phyloP scores from a whole-genome alignment of 2,888 invertebrate genomes.

The Craniophora ligustri region DNA sequence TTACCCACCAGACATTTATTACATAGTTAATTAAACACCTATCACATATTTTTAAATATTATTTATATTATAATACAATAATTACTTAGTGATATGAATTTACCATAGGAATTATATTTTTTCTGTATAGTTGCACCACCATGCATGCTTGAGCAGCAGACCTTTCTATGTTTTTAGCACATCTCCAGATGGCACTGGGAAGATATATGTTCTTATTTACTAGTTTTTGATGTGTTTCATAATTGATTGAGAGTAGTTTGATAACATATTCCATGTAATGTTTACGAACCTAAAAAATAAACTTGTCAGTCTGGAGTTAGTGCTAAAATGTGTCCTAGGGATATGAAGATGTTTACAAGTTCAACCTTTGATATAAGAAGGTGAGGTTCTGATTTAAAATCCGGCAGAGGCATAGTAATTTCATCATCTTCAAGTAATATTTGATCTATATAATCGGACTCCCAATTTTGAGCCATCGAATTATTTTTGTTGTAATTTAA shows the following conservation, averaged over 20 bases:
- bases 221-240: constrained; percentile 78
- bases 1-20: too few relatives aligned
- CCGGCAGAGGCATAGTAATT: constrained; percentile 73
- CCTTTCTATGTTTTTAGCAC: constrained; percentile 81
- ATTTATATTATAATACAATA: too few relatives aligned
- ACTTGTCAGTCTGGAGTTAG: neutral
- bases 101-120: constrained; percentile 76
- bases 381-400: constrained; percentile 78
- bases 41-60: too few relatives aligned
- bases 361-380: constrained; percentile 81
- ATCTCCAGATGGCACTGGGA: constrained; percentile 84
- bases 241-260: constrained; percentile 77
- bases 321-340: too few relatives aligned
- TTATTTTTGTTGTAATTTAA: too few relatives aligned
- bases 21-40: too few relatives aligned
- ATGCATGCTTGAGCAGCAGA: constrained; percentile 81
- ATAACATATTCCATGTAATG: constrained; percentile 83
- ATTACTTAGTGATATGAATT: too few relatives aligned
- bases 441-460: constrained; percentile 67
- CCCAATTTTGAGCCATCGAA: constrained; percentile 50
- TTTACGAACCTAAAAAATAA: constrained; percentile 78
- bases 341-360: too few relatives aligned
- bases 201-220: constrained; percentile 78
- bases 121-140: constrained; percentile 81
- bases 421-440: constrained; percentile 73